These are phyloP conservation scores for Ennomos erosarius DNA, from an alignment of 2,888 invertebrate genomes.

Conservation along the genomic window DNA sequence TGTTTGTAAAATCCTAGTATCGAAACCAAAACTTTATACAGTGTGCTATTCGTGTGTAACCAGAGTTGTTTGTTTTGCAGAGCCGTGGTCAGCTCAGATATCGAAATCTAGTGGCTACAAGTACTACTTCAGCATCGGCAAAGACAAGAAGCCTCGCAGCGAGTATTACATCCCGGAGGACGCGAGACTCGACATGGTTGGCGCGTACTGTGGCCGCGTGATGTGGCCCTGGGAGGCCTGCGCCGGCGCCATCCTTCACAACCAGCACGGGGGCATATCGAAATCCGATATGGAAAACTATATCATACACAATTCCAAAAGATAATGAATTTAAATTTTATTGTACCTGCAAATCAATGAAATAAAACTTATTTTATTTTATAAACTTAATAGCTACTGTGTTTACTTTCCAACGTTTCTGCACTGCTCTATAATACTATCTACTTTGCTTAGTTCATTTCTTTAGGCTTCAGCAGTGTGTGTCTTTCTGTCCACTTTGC, in stretches of 20 bases:
- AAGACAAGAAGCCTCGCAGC: conserved; percentile 62
- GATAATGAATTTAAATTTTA: conserved; percentile 28
- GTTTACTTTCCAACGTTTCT: too few relatives aligned
- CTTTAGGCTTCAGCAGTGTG: too few relatives aligned
- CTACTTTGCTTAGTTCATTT: too few relatives aligned
- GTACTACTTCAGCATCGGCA: conserved; percentile 66
- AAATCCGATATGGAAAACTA: conserved; percentile 64
- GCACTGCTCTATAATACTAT: too few relatives aligned
- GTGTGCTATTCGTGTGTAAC: too few relatives aligned
- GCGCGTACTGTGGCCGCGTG: conserved; percentile 57
- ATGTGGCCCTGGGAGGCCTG: conserved; percentile 75
- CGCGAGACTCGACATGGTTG: conserved; percentile 66
- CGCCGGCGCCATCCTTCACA: conserved; percentile 65
- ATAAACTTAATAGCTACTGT: conserved; percentile 3
- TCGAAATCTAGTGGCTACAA: conserved; percentile 69
- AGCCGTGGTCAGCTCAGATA: conserved; percentile 75
- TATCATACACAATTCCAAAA: conserved; percentile 47
- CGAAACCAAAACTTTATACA: too few relatives aligned
- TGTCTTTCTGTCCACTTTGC: too few relatives aligned
- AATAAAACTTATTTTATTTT: conserved; percentile 20
- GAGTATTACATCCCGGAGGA: conserved; percentile 64
- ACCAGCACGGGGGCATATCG: conserved; percentile 56
- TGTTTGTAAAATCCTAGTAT: too few relatives aligned
- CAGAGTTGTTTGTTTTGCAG: conserved; percentile 51
- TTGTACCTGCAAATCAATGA: conserved; percentile 19